Evolutionary conservation across 2,113 vertebrate genomes (phyloP), one percentile per base, ranked within the genome.

Genomic region (Muntiacus muntjak): DNA sequence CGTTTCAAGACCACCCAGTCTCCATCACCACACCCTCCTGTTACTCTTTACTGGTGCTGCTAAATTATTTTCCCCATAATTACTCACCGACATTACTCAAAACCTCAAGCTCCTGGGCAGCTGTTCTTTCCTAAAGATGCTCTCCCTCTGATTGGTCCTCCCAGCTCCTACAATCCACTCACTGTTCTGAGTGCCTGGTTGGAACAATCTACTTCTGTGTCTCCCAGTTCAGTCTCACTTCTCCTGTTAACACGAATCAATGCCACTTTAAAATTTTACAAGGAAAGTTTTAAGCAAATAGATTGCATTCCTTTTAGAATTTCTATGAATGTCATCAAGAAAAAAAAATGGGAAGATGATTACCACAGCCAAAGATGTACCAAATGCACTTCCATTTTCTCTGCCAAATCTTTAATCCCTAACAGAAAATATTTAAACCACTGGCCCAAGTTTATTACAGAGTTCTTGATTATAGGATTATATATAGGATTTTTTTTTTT

Each of bases 371-470:
- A 78, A 93, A 89, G 36, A 91, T 79, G 54, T 16, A 71, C 36
- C 87, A 95, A 91, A 89, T n/a, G 28, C 89, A 2, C 43, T 96
- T 82, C 36, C 16, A 87, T 81, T 93, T 89, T 84, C 45, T 91
- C 81, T 93, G 95, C 47, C 87, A 88, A 96, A 58, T 78, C 76
- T 94, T 96, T 94, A 96, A 95, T 95, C 33, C 45, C 43, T 86
- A 95, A 55, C 6, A 96, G 45, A 86, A 93, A n/a, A 43, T 54
- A 54, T 33, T 54, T 83, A 78, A 95, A 82, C n/a, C 55, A 74
- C 74, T 90, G 87, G 54, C 30, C 60, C 40, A 28, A 54, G 74
- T 81, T 94, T 54, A 76, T 50, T 94, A 89, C 55, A 60, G 40
- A 95, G 58, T 87, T 89, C 21, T 94, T 92, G 60, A 96, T 95